These are phyloP conservation scores for Chloroclystis v-ata DNA, from an alignment of 2,888 invertebrate species.

Conservation along the genomic window DNA sequence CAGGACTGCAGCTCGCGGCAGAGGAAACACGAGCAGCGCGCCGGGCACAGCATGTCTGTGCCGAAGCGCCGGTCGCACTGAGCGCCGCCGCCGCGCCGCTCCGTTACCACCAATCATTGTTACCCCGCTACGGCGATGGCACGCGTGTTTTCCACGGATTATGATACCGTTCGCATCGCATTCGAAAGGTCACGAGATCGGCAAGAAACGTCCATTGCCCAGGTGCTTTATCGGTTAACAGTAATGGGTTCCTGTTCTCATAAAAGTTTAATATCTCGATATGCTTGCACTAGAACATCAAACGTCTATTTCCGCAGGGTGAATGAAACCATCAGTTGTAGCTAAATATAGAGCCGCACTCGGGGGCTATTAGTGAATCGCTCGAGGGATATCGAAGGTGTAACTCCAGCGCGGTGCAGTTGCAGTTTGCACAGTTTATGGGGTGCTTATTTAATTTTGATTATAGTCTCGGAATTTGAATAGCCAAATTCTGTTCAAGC, in stretches of 20 bases:
- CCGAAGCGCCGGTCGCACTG: slow-evolving; percentile 67
- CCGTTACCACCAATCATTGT: slow-evolving; percentile 55
- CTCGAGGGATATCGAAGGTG: slow-evolving; percentile 39
- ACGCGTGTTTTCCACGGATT: slow-evolving; percentile 57
- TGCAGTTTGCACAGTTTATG: slow-evolving; percentile 22
- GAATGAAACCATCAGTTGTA: slow-evolving; percentile 62
- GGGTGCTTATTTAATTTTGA: slow-evolving; percentile 21
- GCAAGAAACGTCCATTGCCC: slow-evolving; percentile 9
- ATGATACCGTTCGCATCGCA: slow-evolving; percentile 54
- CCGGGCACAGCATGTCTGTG: slow-evolving; percentile 82
- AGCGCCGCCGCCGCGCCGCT: slow-evolving; percentile 34
- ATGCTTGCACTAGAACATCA: slow-evolving; percentile 31
- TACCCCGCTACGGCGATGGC: slow-evolving; percentile 41
- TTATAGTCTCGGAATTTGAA: slow-evolving; percentile 8
- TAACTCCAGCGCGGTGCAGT: slow-evolving; percentile 17
- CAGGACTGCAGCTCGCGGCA: slow-evolving; percentile 85
- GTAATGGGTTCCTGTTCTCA: slow-evolving; percentile 19
- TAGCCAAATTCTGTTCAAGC: slow-evolving; percentile 4
- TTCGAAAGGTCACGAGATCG: slow-evolving; percentile 32
- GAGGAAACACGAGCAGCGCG: slow-evolving; percentile 85
- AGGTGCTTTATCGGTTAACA: slow-evolving; percentile 25
- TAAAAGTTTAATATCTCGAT: slow-evolving; percentile 16
- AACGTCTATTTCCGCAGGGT: slow-evolving; percentile 50
- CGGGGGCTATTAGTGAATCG: slow-evolving; percentile 49
- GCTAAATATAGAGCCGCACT: slow-evolving; percentile 62